A percentile compares a stretch with the other conserved stretches of the same genome.
These are phyloP conservation scores for Drosophila pseudoananassae DNA, from an alignment of 1,140 invertebrate species.

Conservation along the genomic window DNA sequence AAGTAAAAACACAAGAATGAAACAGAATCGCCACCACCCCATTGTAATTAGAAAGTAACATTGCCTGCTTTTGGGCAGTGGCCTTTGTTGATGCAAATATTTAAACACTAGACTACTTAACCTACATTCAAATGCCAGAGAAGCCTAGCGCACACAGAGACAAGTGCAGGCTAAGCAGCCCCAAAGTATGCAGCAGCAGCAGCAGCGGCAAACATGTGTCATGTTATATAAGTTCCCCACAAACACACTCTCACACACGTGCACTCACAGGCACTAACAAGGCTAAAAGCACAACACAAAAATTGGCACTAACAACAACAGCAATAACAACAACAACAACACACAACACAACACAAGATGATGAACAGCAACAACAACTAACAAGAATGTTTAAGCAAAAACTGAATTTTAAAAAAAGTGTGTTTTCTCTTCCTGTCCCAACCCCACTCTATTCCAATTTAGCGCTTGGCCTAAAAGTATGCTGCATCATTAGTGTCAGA, in stretches of 20 bases:
- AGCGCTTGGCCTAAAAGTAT: slow-evolving; percentile 77
- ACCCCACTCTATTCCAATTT: slow-evolving; percentile 70
- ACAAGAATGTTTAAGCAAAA: slow-evolving; percentile 37
- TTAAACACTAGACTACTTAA: slow-evolving; percentile 71
- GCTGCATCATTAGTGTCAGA: slow-evolving; percentile 75
- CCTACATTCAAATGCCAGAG: slow-evolving; percentile 53
- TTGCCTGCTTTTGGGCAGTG: slow-evolving; percentile 63
- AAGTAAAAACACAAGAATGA: slow-evolving; percentile 5
- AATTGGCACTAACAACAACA: slow-evolving; percentile 74
- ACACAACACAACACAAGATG: slow-evolving; percentile 11
- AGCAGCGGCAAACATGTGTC: slow-evolving; percentile 27
- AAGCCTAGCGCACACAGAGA: slow-evolving; percentile 20
- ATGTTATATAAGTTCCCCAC: slow-evolving; percentile 49
- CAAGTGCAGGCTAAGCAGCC: slow-evolving; percentile 11
- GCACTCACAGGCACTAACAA: slow-evolving; percentile 14
- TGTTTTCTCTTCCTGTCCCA: slow-evolving; percentile 35
- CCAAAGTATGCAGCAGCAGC: slow-evolving; percentile 13
- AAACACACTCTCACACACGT: slow-evolving; percentile 11
- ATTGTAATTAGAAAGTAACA: slow-evolving; percentile 66
- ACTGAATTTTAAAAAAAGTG: slow-evolving; percentile 61
- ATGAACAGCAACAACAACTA: slow-evolving; percentile 15
- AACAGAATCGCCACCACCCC: slow-evolving; percentile 17
- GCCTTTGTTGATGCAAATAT: slow-evolving; percentile 76
- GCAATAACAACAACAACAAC: slow-evolving; percentile 1
- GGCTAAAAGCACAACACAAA: slow-evolving; percentile 45